Evolutionary conservation across 2,113 vertebrate species (phyloP), one percentile per base, ranked within the genome.

Genomic region (Bufo bufo): DNA sequence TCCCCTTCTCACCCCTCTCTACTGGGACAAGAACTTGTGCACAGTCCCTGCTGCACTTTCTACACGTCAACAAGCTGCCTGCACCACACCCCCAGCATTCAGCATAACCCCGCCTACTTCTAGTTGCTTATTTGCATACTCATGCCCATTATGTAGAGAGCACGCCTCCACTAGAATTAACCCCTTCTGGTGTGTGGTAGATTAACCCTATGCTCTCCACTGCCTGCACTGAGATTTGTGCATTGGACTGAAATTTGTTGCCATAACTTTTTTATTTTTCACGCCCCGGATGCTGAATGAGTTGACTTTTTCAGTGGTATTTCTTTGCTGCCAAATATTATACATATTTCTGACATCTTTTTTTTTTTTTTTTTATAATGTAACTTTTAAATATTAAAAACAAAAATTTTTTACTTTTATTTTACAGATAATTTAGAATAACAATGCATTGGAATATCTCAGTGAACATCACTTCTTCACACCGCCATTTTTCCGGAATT

Each of bases 41-140:
- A 19, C 75, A 8, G 3, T 4, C n/a, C 23, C 56, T 82, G 72
- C 50, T 17, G 3, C 17, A 82, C 16, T 33, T 65, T 43, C 79
- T 75, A 82, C 86, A 88, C 86, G 86, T 88, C 86, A 88, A 82
- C 86, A 88, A 33, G 45, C 16, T 20, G 49, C 81, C 61, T 66
- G 5, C 81, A 23, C 61, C 45, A 20, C 81, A 3, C 61, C 61
- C 61, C 61, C 19, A n/a, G 20, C 63, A 12, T 8, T 9, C 6
- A 19, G 12, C 23, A 45, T 13, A 12, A 14, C 52, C 63, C 50
- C 33, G 17, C 69, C 86, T n/a, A 8, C 33, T 8, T 23, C 12
- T 20, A 19, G 65, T 6, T 13, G 14, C 23, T 33, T 43, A 59
- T 17, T 23, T 72, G 7, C 85, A 78, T 47, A 8, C 6, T 12